These are phyloP conservation scores for Drosophila prosaltans DNA, from an alignment of 1,140 invertebrate genomes.

Conservation along the genomic window DNA sequence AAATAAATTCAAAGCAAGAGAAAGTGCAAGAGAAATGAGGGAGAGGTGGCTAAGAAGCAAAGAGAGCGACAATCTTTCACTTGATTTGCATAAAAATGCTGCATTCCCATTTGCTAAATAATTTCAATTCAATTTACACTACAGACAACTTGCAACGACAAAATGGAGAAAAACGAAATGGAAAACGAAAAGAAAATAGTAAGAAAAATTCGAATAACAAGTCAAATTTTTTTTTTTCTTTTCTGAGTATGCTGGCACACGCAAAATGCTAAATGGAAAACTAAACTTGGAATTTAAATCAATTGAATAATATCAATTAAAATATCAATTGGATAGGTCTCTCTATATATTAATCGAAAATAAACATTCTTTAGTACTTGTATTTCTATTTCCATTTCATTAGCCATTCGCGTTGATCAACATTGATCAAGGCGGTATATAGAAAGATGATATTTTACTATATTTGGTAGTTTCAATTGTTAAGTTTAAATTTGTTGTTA, in stretches of 20 bases:
- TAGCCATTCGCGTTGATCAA: no score
- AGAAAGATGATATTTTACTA: no score
- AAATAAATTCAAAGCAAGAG: constrained; percentile 7
- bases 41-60: not conserved
- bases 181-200: constrained; percentile 7
- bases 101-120: constrained; percentile 54
- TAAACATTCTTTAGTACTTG: no score
- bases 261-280: not conserved
- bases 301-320: not conserved
- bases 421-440: no score
- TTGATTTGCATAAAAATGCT: constrained; percentile 60
- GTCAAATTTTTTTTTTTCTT: not conserved
- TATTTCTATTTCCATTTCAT: no score
- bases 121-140: constrained; percentile 62
- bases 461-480: no score
- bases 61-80: constrained; percentile 43
- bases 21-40: not conserved
- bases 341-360: not conserved
- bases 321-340: not conserved
- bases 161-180: not conserved
- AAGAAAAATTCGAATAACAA: not conserved
- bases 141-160: constrained; percentile 31
- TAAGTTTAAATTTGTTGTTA: no score
- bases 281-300: not conserved
- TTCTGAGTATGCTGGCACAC: constrained; percentile 1